These are phyloP conservation scores for Danaus plexippus DNA, from an alignment of 1,140 invertebrate species.

Conservation along the genomic window DNA sequence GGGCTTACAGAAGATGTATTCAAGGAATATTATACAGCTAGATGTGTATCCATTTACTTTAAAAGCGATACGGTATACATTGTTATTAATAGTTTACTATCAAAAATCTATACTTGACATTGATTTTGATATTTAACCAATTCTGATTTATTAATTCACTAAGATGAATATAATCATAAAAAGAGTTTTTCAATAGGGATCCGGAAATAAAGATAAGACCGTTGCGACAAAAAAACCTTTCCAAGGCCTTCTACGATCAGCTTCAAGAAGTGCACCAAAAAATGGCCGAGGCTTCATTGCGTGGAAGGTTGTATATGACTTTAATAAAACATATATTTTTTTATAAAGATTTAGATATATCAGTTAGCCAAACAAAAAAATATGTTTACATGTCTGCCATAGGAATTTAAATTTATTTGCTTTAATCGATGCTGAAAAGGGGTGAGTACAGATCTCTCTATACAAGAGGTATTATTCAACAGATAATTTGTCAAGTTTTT, in stretches of 20 bases:
- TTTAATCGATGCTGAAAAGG: slow-evolving; percentile 35
- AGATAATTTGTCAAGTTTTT: background rate
- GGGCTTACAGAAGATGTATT: slow-evolving; percentile 78
- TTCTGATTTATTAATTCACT: background rate
- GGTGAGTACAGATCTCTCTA: slow-evolving; percentile 35
- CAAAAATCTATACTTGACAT: background rate
- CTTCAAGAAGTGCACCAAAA: slow-evolving; percentile 72
- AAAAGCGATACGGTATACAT: slow-evolving; percentile 65
- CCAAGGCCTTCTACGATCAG: slow-evolving; percentile 72
- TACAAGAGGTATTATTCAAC: background rate
- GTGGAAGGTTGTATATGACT: slow-evolving; percentile 59
- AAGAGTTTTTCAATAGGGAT: slow-evolving; percentile 33
- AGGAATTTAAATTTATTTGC: slow-evolving; percentile 56
- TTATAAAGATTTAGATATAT: too few relatives aligned
- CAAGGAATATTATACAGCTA: slow-evolving; percentile 78
- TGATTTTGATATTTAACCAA: slow-evolving; percentile 1
- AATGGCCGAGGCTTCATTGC: slow-evolving; percentile 69
- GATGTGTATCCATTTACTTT: slow-evolving; percentile 77
- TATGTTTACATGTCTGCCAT: slow-evolving; percentile 42
- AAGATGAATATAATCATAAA: background rate
- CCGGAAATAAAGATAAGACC: slow-evolving; percentile 71
- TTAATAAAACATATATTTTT: slow-evolving; percentile 4
- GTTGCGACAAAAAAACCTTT: slow-evolving; percentile 75
- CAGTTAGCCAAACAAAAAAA: background rate
- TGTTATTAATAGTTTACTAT: background rate